Percentiles rank a stretch among this genome's conserved stretches.
These are phyloP conservation scores for Physocephala rufipes DNA, from an alignment of 2,888 invertebrate species.

Conservation along the genomic window DNA sequence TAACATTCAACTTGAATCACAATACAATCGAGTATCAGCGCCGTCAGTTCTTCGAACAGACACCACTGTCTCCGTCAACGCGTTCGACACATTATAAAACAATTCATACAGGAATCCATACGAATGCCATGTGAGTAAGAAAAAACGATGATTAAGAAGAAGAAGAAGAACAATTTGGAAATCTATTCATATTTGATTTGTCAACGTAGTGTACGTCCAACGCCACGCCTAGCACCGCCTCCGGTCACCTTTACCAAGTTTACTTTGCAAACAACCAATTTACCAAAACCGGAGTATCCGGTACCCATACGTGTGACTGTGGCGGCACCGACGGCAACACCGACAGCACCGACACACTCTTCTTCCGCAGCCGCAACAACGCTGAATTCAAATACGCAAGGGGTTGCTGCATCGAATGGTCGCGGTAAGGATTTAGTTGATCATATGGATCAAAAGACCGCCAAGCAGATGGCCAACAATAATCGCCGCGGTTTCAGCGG, in stretches of 20 bases:
- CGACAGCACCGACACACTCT: slow-evolving; percentile 37
- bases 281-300: slow-evolving; percentile 79
- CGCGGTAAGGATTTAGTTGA: slow-evolving; percentile 61
- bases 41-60: slow-evolving; percentile 61
- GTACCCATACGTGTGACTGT: slow-evolving; percentile 64
- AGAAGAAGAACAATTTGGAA: neutral
- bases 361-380: slow-evolving; percentile 43
- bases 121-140: slow-evolving; percentile 65
- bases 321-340: slow-evolving; percentile 55
- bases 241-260: slow-evolving; percentile 68
- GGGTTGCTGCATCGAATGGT: slow-evolving; percentile 24
- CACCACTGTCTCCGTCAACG: slow-evolving; percentile 43
- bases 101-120: slow-evolving; percentile 63
- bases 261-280: slow-evolving; percentile 75
- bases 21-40: slow-evolving; percentile 64
- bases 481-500: slow-evolving; percentile 68
- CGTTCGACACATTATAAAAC: slow-evolving; percentile 55
- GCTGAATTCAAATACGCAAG: slow-evolving; percentile 13
- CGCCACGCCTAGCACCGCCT: slow-evolving; percentile 58
- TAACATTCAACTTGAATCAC: slow-evolving; percentile 64
- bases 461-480: slow-evolving; percentile 78
- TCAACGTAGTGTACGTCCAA: slow-evolving; percentile 54
- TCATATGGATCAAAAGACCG: slow-evolving; percentile 73
- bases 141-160: slow-evolving; percentile 17
- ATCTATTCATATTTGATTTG: slow-evolving; percentile 26